Conservation (phyloP, 1,140 invertebrate species). For the Monomorium pharaonis region DNA sequence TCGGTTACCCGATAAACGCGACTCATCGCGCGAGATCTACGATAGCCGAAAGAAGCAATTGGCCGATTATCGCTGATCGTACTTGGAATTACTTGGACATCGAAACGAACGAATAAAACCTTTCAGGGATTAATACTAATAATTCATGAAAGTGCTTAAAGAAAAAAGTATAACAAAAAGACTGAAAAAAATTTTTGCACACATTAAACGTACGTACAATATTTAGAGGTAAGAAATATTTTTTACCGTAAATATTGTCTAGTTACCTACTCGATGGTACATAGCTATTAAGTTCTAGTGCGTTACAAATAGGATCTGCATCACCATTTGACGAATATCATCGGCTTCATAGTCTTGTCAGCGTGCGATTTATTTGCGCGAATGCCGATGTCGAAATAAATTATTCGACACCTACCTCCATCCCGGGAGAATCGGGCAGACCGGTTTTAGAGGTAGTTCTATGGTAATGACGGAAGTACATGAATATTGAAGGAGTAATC, state of each 20-base stretch:
- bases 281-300: neutral
- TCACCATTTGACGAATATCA: neutral
- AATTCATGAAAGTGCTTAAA: neutral
- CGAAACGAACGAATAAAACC: neutral
- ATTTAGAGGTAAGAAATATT: neutral
- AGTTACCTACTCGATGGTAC: neutral
- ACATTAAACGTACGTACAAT: neutral
- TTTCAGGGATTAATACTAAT: neutral
- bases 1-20: slow-evolving; percentile 42
- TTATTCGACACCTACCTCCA: slow-evolving; percentile 34
- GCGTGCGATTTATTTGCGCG: slow-evolving; percentile 25
- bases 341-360: neutral
- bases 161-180: neutral
- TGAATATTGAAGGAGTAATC: slow-evolving; percentile 57
- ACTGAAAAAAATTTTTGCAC: neutral
- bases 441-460: slow-evolving; percentile 45
- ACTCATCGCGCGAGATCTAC: slow-evolving; percentile 3
- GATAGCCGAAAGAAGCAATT: neutral
- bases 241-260: neutral
- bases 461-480: slow-evolving; percentile 37
- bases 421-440: slow-evolving; percentile 13
- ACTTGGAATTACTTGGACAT: neutral
- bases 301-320: neutral
- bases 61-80: slow-evolving; percentile 11
- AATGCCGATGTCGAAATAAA: slow-evolving; percentile 24